Base-by-base conservation (phyloP, 37 sponge, comb jelly and placozoan species). In the Tethya wilhelma region DNA sequence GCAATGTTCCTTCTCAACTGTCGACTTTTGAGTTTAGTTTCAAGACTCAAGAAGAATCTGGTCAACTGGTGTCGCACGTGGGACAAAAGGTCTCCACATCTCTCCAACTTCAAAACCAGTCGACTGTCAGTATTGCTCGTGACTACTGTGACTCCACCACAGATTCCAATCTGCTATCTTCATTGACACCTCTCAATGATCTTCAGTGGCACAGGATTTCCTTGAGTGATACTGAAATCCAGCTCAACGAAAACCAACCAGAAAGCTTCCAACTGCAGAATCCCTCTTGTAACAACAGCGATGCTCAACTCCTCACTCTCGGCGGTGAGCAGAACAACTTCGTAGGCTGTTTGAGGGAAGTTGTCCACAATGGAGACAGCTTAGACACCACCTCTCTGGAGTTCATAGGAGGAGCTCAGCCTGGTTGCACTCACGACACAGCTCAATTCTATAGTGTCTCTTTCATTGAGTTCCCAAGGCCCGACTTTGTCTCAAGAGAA, bases 361-460 rank as follows among this genome's bases (percentile, higher is more conserved):
- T 85, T 26, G 20, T 38, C 26, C 12, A 59, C 37, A 53, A 70
- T 37, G 38, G 39, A 1, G 23, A 26, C 1, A 62, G 20, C 31
- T 53, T 78, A 6, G 59, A 69, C 42, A 7, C 86, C 29, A 44
- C 86, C 8, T 12, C 46, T 2, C 26, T 76, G 25, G n/a, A 56
- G n/a, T 70, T 84, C 45, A 57, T 17, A 4, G 77, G 69, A 56
- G 59, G 19, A 34, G 68, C 77, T 28, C 58, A 55, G 59, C 68
- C 76, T 68, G 84, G 84, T 34, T 84, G 84, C 59, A 59, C 58
- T 20, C 65, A 64, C 0, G 79, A 78, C 40, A 78, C 79, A 19
- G 86, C 79, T 30, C 86, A 77, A 36, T 85, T 85, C 64, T 44
- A 60, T 37, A 37, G 32, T 4, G 8, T 57, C 31, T 85, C 86